These are phyloP conservation scores for Thaumetopoea pityocampa DNA, from an alignment of 1,140 invertebrate genomes.

Conservation along the genomic window DNA sequence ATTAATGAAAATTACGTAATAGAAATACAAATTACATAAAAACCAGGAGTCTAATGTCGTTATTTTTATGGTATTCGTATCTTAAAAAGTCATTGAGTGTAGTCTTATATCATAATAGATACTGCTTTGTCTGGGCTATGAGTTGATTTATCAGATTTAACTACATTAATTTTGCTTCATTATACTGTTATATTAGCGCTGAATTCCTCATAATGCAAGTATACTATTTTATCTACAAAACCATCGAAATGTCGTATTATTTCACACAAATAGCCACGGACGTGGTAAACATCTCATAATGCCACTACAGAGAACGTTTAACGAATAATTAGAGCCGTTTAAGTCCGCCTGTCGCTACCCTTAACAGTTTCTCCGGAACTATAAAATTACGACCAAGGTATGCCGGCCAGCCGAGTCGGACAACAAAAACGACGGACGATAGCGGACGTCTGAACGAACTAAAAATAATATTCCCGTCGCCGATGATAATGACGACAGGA, in stretches of 20 bases:
- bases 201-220: constrained; percentile 4
- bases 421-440: constrained; percentile 33
- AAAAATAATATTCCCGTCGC: constrained; percentile 39
- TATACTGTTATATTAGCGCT: too few relatives aligned
- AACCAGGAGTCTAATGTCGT: too few relatives aligned
- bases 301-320: constrained; percentile 37
- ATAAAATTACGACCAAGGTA: constrained; percentile 46
- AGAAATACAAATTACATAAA: too few relatives aligned
- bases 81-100: too few relatives aligned
- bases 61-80: too few relatives aligned
- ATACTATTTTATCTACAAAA: constrained; percentile 9
- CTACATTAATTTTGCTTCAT: too few relatives aligned
- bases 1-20: too few relatives aligned
- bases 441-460: constrained; percentile 32
- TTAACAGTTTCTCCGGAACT: constrained; percentile 51
- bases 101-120: too few relatives aligned
- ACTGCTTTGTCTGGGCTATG: too few relatives aligned
- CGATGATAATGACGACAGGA: constrained; percentile 44
- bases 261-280: constrained; percentile 14
- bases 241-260: constrained; percentile 6
- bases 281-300: constrained; percentile 38
- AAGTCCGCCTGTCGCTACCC: constrained; percentile 34
- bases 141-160: too few relatives aligned
- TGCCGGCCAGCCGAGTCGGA: constrained; percentile 25
- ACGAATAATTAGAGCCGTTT: constrained; percentile 41